These are phyloP conservation scores for Melanargia galathea DNA, from an alignment of 2,888 invertebrate species.

Conservation along the genomic window DNA sequence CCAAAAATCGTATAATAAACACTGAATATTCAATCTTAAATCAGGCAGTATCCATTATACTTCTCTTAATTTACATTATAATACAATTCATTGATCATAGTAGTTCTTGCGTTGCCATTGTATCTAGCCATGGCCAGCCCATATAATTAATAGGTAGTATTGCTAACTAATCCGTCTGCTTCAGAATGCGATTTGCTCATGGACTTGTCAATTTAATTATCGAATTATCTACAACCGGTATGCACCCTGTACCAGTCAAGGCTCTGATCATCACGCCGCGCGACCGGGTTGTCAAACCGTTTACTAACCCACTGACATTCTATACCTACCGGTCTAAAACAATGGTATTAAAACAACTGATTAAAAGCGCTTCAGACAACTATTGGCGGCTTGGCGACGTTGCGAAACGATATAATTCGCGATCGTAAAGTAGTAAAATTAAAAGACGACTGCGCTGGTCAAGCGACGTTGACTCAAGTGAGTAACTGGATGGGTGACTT, in stretches of 20 bases:
- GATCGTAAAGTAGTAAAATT: not conserved
- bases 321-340: slow-evolving; percentile 43
- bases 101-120: too few species aligned
- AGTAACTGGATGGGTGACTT: too few species aligned
- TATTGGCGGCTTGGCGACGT: not conserved
- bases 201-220: slow-evolving; percentile 23
- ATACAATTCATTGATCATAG: too few species aligned
- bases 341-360: slow-evolving; percentile 40
- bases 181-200: slow-evolving; percentile 17
- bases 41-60: too few species aligned
- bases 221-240: slow-evolving; percentile 26
- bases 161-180: slow-evolving; percentile 4
- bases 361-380: slow-evolving; percentile 25
- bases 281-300: slow-evolving; percentile 40
- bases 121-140: not conserved
- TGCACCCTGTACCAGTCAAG: slow-evolving; percentile 34
- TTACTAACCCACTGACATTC: slow-evolving; percentile 47
- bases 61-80: too few species aligned
- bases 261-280: slow-evolving; percentile 41
- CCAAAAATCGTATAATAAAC: too few species aligned
- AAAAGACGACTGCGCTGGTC: too few species aligned
- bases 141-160: not conserved
- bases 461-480: too few species aligned
- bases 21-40: too few species aligned
- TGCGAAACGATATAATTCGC: slow-evolving; percentile 17